Conservation (phyloP, 2,113 vertebrate species). For the Neolamprologus tretocephalus region DNA sequence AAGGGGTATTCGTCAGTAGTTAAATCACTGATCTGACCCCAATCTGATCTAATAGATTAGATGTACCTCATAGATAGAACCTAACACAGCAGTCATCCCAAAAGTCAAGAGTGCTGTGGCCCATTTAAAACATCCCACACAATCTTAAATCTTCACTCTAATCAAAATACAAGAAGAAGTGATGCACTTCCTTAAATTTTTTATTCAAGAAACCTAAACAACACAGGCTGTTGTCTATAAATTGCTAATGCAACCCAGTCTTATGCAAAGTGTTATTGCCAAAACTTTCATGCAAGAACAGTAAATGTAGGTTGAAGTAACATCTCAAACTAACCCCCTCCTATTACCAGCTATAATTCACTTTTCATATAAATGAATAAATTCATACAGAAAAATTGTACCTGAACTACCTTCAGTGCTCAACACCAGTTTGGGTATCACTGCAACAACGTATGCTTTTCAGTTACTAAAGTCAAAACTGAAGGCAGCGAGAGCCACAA, state of each 20-base stretch:
- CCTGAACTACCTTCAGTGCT: neutral
- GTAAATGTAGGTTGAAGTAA: neutral
- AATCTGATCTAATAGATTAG: neutral
- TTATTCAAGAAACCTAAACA: neutral
- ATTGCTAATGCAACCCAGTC: neutral
- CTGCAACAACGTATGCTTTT: fast-evolving
- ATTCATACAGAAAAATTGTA: neutral
- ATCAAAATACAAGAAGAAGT: neutral
- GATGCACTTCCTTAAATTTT: neutral
- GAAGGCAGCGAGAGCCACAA: neutral
- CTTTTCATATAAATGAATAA: neutral
- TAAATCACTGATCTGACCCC: neutral
- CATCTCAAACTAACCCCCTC: neutral
- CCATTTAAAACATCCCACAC: neutral
- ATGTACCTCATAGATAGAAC: neutral
- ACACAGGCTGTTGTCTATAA: neutral
- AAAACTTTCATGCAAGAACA: neutral
- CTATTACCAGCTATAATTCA: neutral
- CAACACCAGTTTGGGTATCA: neutral
- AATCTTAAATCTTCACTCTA: neutral
- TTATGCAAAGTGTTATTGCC: neutral
- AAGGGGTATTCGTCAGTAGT: neutral
- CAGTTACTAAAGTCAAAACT: neutral
- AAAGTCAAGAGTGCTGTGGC: neutral
- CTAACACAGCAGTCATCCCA: neutral